phyloP scores from a whole-genome alignment of 2,888 invertebrate genomes.

The Plagodis dolabraria region DNA sequence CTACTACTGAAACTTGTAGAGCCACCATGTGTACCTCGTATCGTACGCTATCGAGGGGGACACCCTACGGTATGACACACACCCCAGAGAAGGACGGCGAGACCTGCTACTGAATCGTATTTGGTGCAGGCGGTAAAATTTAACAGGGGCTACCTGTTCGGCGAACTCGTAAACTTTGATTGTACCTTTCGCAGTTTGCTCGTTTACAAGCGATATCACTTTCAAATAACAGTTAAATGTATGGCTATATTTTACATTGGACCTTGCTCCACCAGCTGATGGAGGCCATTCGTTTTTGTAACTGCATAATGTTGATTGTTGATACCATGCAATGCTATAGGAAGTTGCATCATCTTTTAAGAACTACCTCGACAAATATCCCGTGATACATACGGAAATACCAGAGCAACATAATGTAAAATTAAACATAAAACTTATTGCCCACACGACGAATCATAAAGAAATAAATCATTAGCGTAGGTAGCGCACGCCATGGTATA shows the following conservation, averaged over 20 bases:
- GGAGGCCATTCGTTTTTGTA: constrained; percentile 2
- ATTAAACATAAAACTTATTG: too few species aligned
- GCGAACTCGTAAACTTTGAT: constrained; percentile 28
- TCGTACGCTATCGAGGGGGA: constrained; percentile 40
- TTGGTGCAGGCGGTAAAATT: constrained; percentile 40
- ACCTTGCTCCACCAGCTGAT: constrained; percentile 3
- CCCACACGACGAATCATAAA: too few species aligned
- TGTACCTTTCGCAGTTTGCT: constrained; percentile 10
- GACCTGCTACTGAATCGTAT: constrained; percentile 33
- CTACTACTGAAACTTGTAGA: constrained; percentile 25
- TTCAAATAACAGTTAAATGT: constrained; percentile 9
- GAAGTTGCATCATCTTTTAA: constrained; percentile 22
- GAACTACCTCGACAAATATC: constrained; percentile 1
- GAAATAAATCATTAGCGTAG: too few species aligned
- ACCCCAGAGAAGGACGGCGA: constrained; percentile 43
- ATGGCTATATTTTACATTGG: constrained; percentile 10
- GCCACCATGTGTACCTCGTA: constrained; percentile 13
- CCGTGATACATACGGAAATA: background rate
- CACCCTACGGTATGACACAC: constrained; percentile 28
- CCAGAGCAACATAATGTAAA: background rate
- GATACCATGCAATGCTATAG: constrained; percentile 17
- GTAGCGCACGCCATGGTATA: too few species aligned
- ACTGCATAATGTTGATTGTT: constrained; percentile 1
- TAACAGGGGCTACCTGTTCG: constrained; percentile 27
- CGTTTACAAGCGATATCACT: constrained; percentile 8